phyloP scores from a whole-genome alignment of 1,140 invertebrate species.

The Leptopilina clavipes region DNA sequence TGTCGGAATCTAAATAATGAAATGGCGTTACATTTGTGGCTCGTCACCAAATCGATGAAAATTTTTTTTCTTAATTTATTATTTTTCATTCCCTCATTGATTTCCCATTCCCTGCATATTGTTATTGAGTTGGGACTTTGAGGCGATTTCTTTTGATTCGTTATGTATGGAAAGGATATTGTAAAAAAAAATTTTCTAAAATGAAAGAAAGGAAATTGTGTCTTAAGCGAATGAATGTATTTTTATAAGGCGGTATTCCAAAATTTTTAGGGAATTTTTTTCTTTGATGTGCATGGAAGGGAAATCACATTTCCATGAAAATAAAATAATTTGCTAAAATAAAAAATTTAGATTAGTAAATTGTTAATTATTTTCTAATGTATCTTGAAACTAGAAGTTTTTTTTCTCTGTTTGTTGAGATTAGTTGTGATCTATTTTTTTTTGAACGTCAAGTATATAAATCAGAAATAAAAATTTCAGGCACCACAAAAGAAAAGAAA shows the following conservation, averaged over 20 bases:
- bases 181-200: neutral
- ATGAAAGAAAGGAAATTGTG: neutral
- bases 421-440: slow-evolving; percentile 12
- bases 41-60: slow-evolving; percentile 33
- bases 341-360: neutral
- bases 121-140: neutral
- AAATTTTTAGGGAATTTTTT: slow-evolving; percentile 7
- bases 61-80: neutral
- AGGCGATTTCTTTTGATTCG: neutral
- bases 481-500: slow-evolving; percentile 75
- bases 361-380: slow-evolving; percentile 1
- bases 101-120: slow-evolving; percentile 32
- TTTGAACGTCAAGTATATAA: slow-evolving; percentile 56
- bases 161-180: neutral
- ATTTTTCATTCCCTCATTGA: slow-evolving; percentile 31
- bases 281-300: slow-evolving; percentile 27
- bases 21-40: slow-evolving; percentile 18
- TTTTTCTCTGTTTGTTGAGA: neutral
- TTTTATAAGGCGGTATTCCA: neutral
- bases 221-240: neutral
- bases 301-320: slow-evolving; percentile 33
- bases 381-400: neutral
- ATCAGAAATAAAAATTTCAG: slow-evolving; percentile 73
- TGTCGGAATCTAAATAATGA: neutral
- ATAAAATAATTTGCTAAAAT: neutral